These are phyloP conservation scores for Cassiopea xamachana DNA, from an alignment of 30 jellyfish, hydroid and myxozoan genomes.

Conservation along the genomic window DNA sequence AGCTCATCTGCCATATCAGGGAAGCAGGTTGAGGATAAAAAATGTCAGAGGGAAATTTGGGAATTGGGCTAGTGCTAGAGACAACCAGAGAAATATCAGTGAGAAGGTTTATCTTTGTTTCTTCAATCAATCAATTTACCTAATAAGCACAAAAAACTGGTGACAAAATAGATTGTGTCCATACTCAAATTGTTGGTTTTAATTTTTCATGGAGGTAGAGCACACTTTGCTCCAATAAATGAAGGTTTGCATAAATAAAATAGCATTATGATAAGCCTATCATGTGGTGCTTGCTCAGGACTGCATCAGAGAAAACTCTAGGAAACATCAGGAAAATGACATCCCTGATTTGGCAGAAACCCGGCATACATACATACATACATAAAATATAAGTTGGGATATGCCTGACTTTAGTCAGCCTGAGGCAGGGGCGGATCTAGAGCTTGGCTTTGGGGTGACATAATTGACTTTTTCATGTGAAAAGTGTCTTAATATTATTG, in stretches of 20 bases:
- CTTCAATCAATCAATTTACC: background rate
- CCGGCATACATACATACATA: background rate
- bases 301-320: background rate
- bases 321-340: background rate
- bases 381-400: background rate
- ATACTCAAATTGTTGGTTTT: background rate
- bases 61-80: background rate
- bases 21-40: background rate
- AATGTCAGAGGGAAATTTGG: background rate
- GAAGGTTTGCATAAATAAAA: background rate
- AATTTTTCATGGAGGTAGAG: background rate
- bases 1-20: background rate
- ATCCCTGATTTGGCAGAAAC: background rate
- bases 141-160: background rate
- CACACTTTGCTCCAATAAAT: background rate
- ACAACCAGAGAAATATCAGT: background rate
- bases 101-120: background rate
- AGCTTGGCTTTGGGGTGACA: background rate
- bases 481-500: background rate
- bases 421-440: background rate
- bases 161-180: background rate
- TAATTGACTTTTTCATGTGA: background rate
- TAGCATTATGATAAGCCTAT: background rate
- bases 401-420: background rate
- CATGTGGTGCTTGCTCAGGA: background rate